phyloP scores from a whole-genome alignment of 2,113 vertebrate genomes.

The Cyprinus carpio region DNA sequence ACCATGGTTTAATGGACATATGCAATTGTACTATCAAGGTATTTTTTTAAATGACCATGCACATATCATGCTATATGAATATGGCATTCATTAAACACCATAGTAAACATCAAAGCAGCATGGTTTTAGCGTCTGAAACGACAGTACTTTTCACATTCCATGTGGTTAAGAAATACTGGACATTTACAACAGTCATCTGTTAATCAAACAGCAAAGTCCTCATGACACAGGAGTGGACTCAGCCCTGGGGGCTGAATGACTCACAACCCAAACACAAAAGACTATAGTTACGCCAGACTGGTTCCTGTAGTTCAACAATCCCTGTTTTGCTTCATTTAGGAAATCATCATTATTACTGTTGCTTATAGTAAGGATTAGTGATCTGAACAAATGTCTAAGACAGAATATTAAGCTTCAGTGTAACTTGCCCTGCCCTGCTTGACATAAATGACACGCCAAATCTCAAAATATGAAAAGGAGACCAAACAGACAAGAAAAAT shows the following conservation, averaged over 20 bases:
- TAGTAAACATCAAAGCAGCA: no score
- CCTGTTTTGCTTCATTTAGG: not conserved
- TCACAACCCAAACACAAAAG: no score
- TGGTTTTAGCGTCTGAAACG: no score
- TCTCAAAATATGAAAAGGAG: not conserved
- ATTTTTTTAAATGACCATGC: not conserved
- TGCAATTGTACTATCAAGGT: no score
- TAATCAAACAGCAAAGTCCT: not conserved
- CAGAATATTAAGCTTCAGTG: no score
- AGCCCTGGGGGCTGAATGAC: not conserved
- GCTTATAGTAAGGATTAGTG: not conserved
- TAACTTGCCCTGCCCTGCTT: no score
- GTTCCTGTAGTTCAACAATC: not conserved
- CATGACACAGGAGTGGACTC: constrained; percentile 10
- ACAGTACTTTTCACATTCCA: not conserved
- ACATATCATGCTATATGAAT: not conserved
- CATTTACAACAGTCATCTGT: constrained; percentile 7
- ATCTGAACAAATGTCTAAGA: not conserved
- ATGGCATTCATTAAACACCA: not conserved
- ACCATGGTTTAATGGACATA: not conserved
- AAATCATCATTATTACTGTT: not conserved
- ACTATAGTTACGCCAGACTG: not conserved
- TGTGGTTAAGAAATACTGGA: not conserved
- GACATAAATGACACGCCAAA: no score
- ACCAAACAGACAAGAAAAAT: not conserved